Conservation (phyloP, 2,113 vertebrate genomes). For the Phaethornis superciliosus region DNA sequence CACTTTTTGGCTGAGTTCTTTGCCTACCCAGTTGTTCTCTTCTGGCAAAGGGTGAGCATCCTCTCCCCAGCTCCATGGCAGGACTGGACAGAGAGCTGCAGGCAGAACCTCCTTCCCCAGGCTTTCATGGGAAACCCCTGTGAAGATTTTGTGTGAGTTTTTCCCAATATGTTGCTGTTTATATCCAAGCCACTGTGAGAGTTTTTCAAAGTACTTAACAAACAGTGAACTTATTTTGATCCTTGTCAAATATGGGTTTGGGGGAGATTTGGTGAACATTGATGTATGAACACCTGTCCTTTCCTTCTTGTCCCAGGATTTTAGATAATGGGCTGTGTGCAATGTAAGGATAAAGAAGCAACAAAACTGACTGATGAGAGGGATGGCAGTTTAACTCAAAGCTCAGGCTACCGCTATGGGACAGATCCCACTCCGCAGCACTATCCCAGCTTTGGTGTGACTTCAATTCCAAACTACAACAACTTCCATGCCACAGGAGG, state of each 20-base stretch:
- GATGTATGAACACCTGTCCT: background rate
- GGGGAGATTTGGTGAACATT: background rate
- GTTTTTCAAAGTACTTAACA: background rate
- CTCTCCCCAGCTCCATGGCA: background rate
- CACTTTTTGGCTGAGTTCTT: background rate
- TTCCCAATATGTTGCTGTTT: background rate
- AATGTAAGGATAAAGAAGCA: conserved; percentile 99
- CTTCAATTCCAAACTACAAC: conserved; percentile 96
- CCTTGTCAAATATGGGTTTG: background rate
- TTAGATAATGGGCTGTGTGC: conserved; percentile 99
- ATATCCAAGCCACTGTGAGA: background rate
- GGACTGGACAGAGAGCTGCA: background rate
- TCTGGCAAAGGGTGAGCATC: background rate
- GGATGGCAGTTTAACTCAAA: conserved; percentile 89
- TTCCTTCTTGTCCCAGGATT: conserved; percentile 76
- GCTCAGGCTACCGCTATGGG: conserved; percentile 90
- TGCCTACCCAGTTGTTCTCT: background rate
- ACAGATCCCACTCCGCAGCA: conserved; percentile 92
- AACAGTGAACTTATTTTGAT: background rate
- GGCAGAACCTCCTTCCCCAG: background rate
- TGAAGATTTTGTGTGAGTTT: background rate
- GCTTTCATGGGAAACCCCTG: background rate
- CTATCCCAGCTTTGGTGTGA: conserved; percentile 89
- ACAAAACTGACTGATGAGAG: conserved; percentile 92
- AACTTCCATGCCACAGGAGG: conserved; percentile 88